These are phyloP conservation scores for Macaca fascicularis DNA, from an alignment of 2,113 vertebrate species.

Conservation along the genomic window T2T-MFA8v1.1 NC_088394.1:62674501-62675000, in stretches of 20 bases:
- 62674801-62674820: slow-evolving; percentile 43
- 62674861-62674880: slow-evolving; percentile 11
- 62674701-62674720: slow-evolving; percentile 31
- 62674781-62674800: neutral
- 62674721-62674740: neutral
- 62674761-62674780: neutral
- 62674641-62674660: no score
- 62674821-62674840: slow-evolving; percentile 30
- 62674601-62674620: no score
- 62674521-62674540: no score
- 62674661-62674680: no score
- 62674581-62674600: no score
- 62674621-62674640: no score
- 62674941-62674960: neutral
- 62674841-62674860: slow-evolving; percentile 18
- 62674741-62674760: neutral
- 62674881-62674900: neutral
- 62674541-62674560: no score
- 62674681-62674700: neutral
- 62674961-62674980: neutral
- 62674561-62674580: no score
- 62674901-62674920: neutral
- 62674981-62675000: neutral
- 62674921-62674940: neutral
- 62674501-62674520: no score